A percentile compares a stretch with the other conserved stretches of the same genome.
phyloP scores from a whole-genome alignment of 2,797 vertebrate species.

The Poecilia picta region DNA sequence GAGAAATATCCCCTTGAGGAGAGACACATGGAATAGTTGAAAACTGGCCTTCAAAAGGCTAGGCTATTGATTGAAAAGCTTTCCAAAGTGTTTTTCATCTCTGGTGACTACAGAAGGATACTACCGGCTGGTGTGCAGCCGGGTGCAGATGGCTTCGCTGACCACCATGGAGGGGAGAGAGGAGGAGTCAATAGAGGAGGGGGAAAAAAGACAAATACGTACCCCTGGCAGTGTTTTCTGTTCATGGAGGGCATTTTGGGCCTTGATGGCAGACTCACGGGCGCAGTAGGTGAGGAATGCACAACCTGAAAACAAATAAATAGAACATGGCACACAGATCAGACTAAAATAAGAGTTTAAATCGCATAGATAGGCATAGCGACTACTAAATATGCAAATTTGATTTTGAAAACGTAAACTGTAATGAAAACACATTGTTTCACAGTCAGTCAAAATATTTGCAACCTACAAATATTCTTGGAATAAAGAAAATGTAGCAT shows the following conservation, averaged over 20 bases:
- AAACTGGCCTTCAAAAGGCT: slow-evolving; percentile 75
- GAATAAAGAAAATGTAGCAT: not conserved
- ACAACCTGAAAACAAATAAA: slow-evolving; percentile 85
- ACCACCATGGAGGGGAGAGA: slow-evolving; percentile 49
- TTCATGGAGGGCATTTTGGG: slow-evolving; percentile 97
- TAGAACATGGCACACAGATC: slow-evolving; percentile 16
- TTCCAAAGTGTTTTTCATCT: slow-evolving; percentile 74
- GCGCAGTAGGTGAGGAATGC: slow-evolving; percentile 99
- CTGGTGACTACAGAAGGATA: slow-evolving; percentile 57
- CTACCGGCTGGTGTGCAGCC: slow-evolving; percentile 62
- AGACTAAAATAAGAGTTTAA: slow-evolving; percentile 6
- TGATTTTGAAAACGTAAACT: not conserved
- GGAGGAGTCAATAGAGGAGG: slow-evolving; percentile 10
- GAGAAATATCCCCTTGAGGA: slow-evolving; percentile 67
- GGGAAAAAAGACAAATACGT: slow-evolving; percentile 71
- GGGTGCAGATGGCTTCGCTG: slow-evolving; percentile 65
- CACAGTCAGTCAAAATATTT: not conserved
- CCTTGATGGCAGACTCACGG: slow-evolving; percentile 98
- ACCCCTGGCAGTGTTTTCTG: slow-evolving; percentile 99
- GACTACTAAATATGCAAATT: not conserved
- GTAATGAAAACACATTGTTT: not conserved
- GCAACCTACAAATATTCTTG: slow-evolving; percentile 11
- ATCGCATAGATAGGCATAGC: not conserved
- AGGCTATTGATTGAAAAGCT: slow-evolving; percentile 78
- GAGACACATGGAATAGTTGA: slow-evolving; percentile 73